Base-by-base conservation (phyloP, 2,888 invertebrate genomes). In the Ormyrus thymus region DNA sequence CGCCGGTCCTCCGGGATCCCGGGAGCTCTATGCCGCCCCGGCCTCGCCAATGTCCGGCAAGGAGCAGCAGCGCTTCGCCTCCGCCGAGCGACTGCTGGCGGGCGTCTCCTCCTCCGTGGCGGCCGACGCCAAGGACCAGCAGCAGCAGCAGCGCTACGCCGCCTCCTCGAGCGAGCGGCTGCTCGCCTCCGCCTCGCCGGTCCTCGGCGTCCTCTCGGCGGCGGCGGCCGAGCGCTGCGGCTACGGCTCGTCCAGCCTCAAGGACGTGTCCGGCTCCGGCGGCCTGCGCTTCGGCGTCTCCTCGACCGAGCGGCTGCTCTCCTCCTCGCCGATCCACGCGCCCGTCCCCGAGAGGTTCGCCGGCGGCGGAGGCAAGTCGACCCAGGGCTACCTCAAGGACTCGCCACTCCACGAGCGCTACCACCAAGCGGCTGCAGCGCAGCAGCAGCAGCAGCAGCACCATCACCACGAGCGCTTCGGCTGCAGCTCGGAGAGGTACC, bases 31-130 rank as follows among this genome's bases (percentile, higher is more conserved):
- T 65, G 86, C 88, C 81, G 85, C 86, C 10, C 56, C 77, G n/a
- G 75, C 58, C 10, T 68, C 78, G 9, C 50, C 70, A 9, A 50
- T 87, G 69, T 68, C 75, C 68, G 59, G 80, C 66, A 83, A 85
- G 74, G 86, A 86, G 13, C 80, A 82, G 50, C 80, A 81, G 55
- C 83, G 87, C 73, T 87, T 89, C 82, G 92, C 91, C 88, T 87
- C 92, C 88, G 91, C 92, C 89, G 92, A 93, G 90, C 91, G 93
- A 89, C 87, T 92, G 84, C 88, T 91, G 83, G 91, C 91, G 73
- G 76, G 78, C 88, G 13, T 29, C 29, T 3, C 29, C 29, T 4
- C 29, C 29, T 29, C 29, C 4, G 29, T 29, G 29, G 29, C 85
- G 89, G 55, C 89, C 90, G 56, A 29, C 29, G 29, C 29, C 29